A percentile compares a stretch with the other conserved stretches of the same genome.
Evolutionary conservation across 2,797 vertebrate species (phyloP).

Genomic region (Moxostoma hubbsi): DNA sequence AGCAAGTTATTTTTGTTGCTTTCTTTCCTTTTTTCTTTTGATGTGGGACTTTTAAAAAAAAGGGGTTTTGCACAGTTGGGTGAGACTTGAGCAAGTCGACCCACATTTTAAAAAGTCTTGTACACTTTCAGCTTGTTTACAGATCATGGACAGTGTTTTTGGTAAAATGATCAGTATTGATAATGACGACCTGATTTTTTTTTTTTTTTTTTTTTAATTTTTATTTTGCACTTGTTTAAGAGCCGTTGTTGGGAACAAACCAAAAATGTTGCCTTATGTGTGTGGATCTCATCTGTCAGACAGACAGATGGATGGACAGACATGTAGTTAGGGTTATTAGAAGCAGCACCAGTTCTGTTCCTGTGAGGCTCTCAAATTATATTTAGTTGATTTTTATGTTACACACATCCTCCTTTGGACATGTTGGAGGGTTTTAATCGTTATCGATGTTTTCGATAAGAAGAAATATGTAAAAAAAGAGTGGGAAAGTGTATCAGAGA

Average conservation of each 20-base stretch:
- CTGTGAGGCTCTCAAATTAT: conserved; percentile 33
- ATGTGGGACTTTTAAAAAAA: conserved; percentile 65
- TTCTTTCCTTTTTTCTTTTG: conserved; percentile 5
- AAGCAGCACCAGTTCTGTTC: conserved; percentile 32
- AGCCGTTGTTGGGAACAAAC: conserved; percentile 82
- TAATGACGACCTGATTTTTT: conserved; percentile 49
- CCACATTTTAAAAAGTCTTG: conserved; percentile 65
- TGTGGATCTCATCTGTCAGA: conserved; percentile 74
- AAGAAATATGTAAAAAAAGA: not conserved
- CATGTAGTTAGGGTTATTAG: conserved; percentile 35
- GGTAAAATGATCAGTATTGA: conserved; percentile 69
- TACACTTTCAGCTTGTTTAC: conserved; percentile 76
- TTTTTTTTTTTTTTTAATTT: no score
- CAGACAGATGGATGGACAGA: conserved; percentile 56
- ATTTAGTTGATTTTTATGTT: conserved; percentile 54
- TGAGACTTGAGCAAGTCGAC: no score
- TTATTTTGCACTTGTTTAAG: conserved; percentile 76
- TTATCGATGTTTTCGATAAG: not conserved
- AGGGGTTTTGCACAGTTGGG: no score
- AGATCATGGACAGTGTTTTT: conserved; percentile 51
- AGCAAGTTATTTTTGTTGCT: conserved; percentile 65
- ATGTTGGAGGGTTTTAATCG: not conserved
- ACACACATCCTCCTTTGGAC: conserved; percentile 50
- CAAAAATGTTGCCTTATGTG: conserved; percentile 85
- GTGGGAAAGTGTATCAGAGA: not conserved